phyloP scores from a whole-genome alignment of 53 echinoderm and acorn worm genomes.

The Echinometra lucunter region DNA sequence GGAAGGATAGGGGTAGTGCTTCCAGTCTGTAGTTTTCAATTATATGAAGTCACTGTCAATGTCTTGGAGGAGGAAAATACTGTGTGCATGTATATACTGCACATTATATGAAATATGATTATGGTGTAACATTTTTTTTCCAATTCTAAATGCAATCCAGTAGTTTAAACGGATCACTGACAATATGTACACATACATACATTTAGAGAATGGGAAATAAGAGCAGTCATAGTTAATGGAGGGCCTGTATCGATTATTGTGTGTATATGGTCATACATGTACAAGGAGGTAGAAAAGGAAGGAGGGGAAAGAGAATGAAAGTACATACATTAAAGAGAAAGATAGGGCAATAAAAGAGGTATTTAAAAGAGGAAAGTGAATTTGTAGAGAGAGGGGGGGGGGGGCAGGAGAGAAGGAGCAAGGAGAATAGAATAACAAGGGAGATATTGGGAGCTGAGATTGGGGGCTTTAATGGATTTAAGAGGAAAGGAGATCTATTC shows the following conservation, averaged over 20 bases:
- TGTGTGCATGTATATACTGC: not conserved
- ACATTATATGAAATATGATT: too few species aligned
- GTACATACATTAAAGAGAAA: not conserved
- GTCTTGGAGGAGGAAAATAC: not conserved
- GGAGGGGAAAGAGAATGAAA: too few species aligned
- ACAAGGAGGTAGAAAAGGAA: too few species aligned
- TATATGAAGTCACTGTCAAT: too few species aligned
- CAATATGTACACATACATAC: not conserved
- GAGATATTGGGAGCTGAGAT: constrained; percentile 4
- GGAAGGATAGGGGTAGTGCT: not conserved
- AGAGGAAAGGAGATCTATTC: constrained; percentile 42
- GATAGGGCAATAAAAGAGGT: not conserved
- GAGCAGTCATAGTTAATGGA: too few species aligned
- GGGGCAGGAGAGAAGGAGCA: not conserved
- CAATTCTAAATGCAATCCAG: not conserved
- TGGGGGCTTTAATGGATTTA: constrained; percentile 37
- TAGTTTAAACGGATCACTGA: not conserved
- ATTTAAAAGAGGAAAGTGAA: not conserved
- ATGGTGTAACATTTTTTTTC: not conserved
- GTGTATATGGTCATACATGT: too few species aligned
- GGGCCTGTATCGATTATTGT: too few species aligned
- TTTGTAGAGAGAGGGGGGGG: not conserved
- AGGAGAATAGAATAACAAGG: not conserved
- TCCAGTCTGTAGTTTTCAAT: too few species aligned
- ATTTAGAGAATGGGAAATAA: too few species aligned